phyloP scores from a whole-genome alignment of 2,888 invertebrate species.

The Epinotia demarniana region DNA sequence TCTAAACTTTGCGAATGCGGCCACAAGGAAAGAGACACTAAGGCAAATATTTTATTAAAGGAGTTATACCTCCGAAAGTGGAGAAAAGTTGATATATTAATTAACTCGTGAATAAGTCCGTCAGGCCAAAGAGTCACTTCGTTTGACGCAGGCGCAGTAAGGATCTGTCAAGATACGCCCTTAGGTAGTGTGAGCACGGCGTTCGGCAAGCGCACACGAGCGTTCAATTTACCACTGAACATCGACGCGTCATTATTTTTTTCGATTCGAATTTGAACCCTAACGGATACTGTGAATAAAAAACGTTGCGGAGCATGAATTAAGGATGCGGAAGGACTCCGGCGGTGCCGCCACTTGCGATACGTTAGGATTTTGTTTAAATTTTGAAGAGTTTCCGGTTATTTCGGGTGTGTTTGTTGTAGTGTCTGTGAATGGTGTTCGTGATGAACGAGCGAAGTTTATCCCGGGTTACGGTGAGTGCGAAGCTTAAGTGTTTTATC shows the following conservation, averaged over 20 bases:
- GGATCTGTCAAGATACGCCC: slow-evolving; percentile 70
- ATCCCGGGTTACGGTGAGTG: slow-evolving; percentile 69
- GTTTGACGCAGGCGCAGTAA: slow-evolving; percentile 77
- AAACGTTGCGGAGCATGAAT: slow-evolving; percentile 64
- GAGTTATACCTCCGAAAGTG: slow-evolving; percentile 71
- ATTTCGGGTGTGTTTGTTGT: slow-evolving; percentile 52
- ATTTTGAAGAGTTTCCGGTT: slow-evolving; percentile 54
- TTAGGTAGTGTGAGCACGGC: slow-evolving; percentile 74
- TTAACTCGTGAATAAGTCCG: slow-evolving; percentile 82
- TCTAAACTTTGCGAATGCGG: slow-evolving; percentile 43
- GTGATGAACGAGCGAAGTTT: slow-evolving; percentile 70
- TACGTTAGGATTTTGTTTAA: slow-evolving; percentile 47
- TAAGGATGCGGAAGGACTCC: slow-evolving; percentile 53
- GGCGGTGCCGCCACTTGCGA: slow-evolving; percentile 47
- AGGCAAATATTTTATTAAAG: slow-evolving; percentile 72
- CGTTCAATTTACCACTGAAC: slow-evolving; percentile 47
- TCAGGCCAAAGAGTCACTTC: slow-evolving; percentile 79
- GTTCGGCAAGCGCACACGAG: slow-evolving; percentile 64
- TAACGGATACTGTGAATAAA: slow-evolving; percentile 60
- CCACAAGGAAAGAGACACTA: slow-evolving; percentile 43
- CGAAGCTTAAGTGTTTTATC: slow-evolving; percentile 44
- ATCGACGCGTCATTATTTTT: slow-evolving; percentile 63
- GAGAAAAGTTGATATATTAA: slow-evolving; percentile 83
- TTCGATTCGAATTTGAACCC: slow-evolving; percentile 57
- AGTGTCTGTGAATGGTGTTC: slow-evolving; percentile 69